Evolutionary conservation across 2,797 vertebrate species (phyloP), one percentile per base, ranked within the genome.

Genomic region (Picus viridis): DNA sequence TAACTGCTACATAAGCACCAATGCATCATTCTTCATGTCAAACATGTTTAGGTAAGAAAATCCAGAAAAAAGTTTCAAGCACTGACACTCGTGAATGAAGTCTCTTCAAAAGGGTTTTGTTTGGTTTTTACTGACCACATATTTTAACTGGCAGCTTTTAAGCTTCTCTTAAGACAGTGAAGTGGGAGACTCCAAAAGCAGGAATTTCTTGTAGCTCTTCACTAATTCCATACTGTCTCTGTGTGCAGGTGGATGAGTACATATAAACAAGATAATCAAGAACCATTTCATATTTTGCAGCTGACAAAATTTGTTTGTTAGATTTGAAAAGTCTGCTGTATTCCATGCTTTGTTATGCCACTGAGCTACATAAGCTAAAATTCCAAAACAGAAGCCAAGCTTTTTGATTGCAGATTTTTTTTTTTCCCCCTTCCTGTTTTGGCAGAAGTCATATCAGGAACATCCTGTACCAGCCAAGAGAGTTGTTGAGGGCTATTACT

Each of bases 341-440:
- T 93, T 89, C 84, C 93, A 89, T 15, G 53, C 79, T 89, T 92
- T 92, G 86, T 93, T 92, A 83, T 61, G 63, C 30, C 53, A 89
- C 88, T 56, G 62, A 94, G 63, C 73, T 80, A 91, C 78, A 90
- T 92, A 89, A 93, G 63, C 87, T 64, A 86, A 83, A 95, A 94
- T 92, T 94, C 87, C 93, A 91, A 93, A 94, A 61, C 23, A 87
- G 85, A 89, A 93, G 89, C 86, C 90, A 94, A 90, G 86, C 58
- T 85, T 94, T 96, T 90, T 90, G 67, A 94, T 94, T 85, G 82
- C 29, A 71, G 82, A 51, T 51, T 14, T 71, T 20, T 58, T 26
- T 62, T 75, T 54, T 94, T 80, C 90, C 70, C 82, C 32, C 73
- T 93, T 93, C 89, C 91, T 95, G 87, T 86, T 96, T 94, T 95